Base-by-base conservation (phyloP, 1,140 invertebrate species). In the Anastrepha ludens region DNA sequence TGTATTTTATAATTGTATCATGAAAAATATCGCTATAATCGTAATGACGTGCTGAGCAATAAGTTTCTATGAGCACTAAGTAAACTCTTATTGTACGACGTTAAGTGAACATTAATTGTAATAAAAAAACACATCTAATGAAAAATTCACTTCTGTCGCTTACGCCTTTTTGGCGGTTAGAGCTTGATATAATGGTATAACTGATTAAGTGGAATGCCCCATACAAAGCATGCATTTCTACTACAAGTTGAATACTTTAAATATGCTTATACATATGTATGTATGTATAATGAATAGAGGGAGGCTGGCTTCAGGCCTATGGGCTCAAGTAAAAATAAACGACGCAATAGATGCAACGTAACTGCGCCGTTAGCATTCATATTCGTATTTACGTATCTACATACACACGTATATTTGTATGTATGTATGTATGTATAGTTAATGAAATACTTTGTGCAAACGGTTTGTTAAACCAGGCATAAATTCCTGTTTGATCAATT, bases 321-420 rank as follows among this genome's bases (percentile, higher is more conserved):
- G 47, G 15, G 20, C 7, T 9, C 9, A 81, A 20, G 17, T 29
- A 2, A 55, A 81, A 55, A 55, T 81, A 50, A 81, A 81, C 44
- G 44, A 81, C 74, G 74, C 74, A 81, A 81, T 81, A 81, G 74
- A 55, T 58, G 50, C 47, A 81, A 81, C 74, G 41, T 55, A 81
- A 81, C 74, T 81, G 20, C 74, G 50, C n/a, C 74, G 47, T 81
- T 62, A 62, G 15, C 60, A 62, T 55, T 7, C 50, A 55, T 55
- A 62, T 13, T 11, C n/a, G 2, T 81, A 50, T n/a, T 6, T 55
- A 58, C n/a, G 9, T 62, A 5, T 62, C 4, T 81, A 81, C 47
- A 50, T 58, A 58, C 20, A 55, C 29, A 81, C 29, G n/a, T 55
- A 78, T 50, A 3, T 47, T 8, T 50, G 6, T 55, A 4, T 44